These are phyloP conservation scores for Rhodeus uyekii DNA, from an alignment of 2,797 vertebrate genomes.

Conservation along the genomic window DNA sequence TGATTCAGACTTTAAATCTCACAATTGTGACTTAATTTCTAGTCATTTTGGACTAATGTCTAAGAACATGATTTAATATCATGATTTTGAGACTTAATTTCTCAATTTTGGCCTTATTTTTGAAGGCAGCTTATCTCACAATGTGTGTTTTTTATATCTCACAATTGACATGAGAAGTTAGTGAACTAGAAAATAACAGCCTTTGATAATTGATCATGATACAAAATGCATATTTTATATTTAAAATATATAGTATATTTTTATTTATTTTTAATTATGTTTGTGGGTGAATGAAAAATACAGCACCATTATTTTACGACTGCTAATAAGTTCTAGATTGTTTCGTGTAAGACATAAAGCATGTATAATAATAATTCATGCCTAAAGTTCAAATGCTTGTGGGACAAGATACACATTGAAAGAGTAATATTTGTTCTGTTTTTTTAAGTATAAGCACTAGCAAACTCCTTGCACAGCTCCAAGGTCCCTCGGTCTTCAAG, in stretches of 20 bases:
- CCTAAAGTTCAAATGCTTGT: background rate
- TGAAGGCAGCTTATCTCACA: background rate
- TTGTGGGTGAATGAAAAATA: background rate
- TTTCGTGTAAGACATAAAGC: background rate
- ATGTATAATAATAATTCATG: background rate
- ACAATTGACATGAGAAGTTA: background rate
- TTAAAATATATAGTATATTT: background rate
- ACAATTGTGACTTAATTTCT: background rate
- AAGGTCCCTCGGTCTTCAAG: conserved; percentile 5
- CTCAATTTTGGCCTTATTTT: background rate
- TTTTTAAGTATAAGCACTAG: background rate
- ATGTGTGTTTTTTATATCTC: background rate
- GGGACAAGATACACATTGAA: background rate
- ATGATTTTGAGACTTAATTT: background rate
- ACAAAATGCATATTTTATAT: background rate
- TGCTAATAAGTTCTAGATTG: background rate
- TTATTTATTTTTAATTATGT: background rate
- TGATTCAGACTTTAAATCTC: background rate
- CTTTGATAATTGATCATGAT: background rate
- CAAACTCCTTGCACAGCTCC: background rate
- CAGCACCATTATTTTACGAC: background rate
- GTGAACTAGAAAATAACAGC: background rate
- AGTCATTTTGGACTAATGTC: background rate
- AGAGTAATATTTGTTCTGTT: background rate
- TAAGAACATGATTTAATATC: background rate